phyloP scores from a whole-genome alignment of 2,113 vertebrate species.

The Gallinago undulata region DNA sequence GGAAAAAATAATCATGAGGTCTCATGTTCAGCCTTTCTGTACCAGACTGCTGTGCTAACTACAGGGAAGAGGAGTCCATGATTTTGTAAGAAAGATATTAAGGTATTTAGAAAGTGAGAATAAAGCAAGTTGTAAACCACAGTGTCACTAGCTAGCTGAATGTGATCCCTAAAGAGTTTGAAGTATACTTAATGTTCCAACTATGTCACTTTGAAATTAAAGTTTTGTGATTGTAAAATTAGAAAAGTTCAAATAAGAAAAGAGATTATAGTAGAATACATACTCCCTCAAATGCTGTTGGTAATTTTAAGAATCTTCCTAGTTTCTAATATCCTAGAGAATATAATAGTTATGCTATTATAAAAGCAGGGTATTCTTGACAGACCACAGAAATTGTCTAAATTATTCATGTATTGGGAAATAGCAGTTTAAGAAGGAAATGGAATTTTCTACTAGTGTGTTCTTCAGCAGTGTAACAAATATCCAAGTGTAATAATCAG shows the following conservation, averaged over 20 bases:
- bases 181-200: background rate
- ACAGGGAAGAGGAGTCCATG: background rate
- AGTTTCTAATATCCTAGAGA: background rate
- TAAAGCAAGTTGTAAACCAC: background rate
- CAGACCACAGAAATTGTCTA: background rate
- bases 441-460: background rate
- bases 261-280: background rate
- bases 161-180: background rate
- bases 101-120: background rate
- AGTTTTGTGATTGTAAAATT: background rate
- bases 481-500: background rate
- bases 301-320: background rate
- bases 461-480: background rate
- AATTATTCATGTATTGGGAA: background rate
- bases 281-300: background rate
- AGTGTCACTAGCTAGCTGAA: background rate
- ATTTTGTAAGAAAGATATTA: background rate
- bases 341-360: background rate
- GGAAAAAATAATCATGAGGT: background rate
- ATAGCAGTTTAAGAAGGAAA: background rate
- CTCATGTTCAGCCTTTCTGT: background rate
- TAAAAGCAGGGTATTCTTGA: background rate
- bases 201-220: background rate
- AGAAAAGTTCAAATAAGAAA: background rate
- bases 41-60: background rate